Evolutionary conservation across 2,888 invertebrate species (phyloP).

Genomic region (Cataglyphis albicans): DNA sequence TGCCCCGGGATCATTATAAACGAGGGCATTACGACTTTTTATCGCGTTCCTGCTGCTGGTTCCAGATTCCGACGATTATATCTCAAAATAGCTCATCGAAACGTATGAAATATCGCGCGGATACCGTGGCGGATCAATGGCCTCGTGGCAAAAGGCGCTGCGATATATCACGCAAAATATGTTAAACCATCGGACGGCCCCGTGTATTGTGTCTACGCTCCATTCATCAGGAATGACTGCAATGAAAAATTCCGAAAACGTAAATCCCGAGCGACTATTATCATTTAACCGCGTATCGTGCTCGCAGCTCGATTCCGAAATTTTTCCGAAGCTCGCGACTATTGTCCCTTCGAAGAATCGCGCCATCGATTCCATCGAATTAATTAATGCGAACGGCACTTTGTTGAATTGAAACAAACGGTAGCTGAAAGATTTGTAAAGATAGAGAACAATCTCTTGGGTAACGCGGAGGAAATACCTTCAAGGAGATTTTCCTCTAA

Average conservation of each 20-base stretch:
- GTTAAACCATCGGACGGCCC: slow-evolving; percentile 45
- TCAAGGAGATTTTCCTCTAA: not conserved
- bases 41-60: slow-evolving; percentile 29
- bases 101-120: slow-evolving; percentile 62
- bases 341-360: slow-evolving; percentile 10
- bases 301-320: slow-evolving; percentile 1
- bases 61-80: slow-evolving; percentile 64
- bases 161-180: slow-evolving; percentile 62
- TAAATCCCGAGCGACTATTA: slow-evolving; percentile 51
- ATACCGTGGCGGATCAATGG: slow-evolving; percentile 62
- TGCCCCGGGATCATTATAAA: slow-evolving; percentile 37
- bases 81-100: slow-evolving; percentile 55
- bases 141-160: slow-evolving; percentile 53
- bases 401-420: slow-evolving; percentile 16
- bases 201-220: slow-evolving; percentile 53
- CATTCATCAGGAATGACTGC: slow-evolving; percentile 52
- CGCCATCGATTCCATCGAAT: slow-evolving; percentile 12
- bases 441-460: not conserved
- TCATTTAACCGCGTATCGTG: slow-evolving; percentile 26
- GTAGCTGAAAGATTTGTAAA: not conserved
- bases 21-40: slow-evolving; percentile 63
- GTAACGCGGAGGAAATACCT: not conserved
- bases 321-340: slow-evolving; percentile 2
- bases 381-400: slow-evolving; percentile 27
- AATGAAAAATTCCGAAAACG: slow-evolving; percentile 45